Conservation (phyloP, 2,113 vertebrate genomes). For the Rostratula benghalensis region DNA sequence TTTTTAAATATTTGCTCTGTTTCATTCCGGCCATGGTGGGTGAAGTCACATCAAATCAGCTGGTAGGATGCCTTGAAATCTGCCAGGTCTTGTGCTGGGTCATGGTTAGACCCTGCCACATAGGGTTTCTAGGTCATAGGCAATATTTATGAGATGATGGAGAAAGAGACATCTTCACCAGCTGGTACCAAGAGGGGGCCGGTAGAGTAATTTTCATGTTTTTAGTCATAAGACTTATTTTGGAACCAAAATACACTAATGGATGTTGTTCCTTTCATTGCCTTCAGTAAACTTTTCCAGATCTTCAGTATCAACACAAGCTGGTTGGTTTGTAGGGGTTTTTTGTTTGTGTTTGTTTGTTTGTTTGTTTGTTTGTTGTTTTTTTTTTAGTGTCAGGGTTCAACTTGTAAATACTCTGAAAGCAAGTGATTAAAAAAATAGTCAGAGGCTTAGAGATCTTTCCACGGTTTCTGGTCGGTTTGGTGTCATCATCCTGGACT, state of each 20-base stretch:
- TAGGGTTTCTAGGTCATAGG: background rate
- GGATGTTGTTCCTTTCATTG: background rate
- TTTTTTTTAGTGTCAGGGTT: background rate
- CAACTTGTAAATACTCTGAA: background rate
- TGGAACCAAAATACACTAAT: background rate
- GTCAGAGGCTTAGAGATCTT: background rate
- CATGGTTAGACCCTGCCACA: background rate
- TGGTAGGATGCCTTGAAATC: background rate
- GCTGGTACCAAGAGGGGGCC: background rate
- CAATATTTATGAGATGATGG: background rate
- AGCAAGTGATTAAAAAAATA: background rate
- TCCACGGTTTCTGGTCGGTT: background rate
- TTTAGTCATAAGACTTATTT: background rate
- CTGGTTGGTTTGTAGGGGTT: background rate
- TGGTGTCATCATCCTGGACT: conserved; percentile 12
- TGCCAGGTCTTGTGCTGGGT: background rate
- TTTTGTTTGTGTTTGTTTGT: too few species aligned
- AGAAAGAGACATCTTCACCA: background rate
- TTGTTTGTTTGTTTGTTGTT: background rate
- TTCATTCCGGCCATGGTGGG: background rate
- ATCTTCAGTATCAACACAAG: background rate
- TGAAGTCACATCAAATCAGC: background rate
- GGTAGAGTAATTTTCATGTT: background rate
- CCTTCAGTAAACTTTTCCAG: background rate
- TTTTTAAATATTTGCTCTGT: conserved; percentile 15